Conservation (phyloP, 2,888 invertebrate species). For the Carabus problematicus region DNA sequence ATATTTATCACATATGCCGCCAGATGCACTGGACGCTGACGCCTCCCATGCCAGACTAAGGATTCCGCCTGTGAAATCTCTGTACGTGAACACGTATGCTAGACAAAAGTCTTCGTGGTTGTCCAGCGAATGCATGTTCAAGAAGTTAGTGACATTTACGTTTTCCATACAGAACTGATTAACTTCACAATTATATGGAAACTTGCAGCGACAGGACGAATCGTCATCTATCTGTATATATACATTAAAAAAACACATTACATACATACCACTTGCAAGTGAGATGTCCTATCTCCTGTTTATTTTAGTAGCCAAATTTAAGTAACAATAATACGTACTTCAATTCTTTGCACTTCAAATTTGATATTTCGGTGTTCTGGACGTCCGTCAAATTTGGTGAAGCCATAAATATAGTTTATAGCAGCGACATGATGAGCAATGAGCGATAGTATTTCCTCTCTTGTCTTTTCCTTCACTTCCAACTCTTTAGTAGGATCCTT, state of each 20-base stretch:
- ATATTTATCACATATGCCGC: conserved; percentile 98
- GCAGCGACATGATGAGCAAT: conserved; percentile 99
- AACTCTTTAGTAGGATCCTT: conserved; percentile 71
- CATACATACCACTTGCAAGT: not conserved
- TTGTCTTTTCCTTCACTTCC: conserved; percentile 85
- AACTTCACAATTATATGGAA: conserved; percentile 68
- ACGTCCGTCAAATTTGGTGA: conserved; percentile 92
- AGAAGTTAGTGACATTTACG: conserved; percentile 98
- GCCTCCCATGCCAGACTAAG: conserved; percentile 99
- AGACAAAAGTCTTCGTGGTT: conserved; percentile 99
- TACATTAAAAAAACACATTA: conserved; percentile 47
- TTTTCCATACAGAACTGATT: conserved; percentile 95
- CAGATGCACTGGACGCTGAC: conserved; percentile 95
- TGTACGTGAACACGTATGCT: conserved; percentile 98
- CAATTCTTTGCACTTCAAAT: conserved; percentile 92
- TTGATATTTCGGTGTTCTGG: conserved; percentile 91
- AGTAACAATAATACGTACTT: conserved; percentile 66
- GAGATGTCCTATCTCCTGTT: conserved; percentile 44
- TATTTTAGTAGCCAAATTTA: too few relatives aligned
- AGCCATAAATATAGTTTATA: conserved; percentile 95
- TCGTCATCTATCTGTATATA: conserved; percentile 88
- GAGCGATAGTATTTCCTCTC: conserved; percentile 95
- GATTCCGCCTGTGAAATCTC: conserved; percentile 98
- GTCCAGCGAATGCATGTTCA: conserved; percentile 95
- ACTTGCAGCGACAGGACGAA: conserved; percentile 70